Percentiles rank a stretch among this genome's conserved stretches.
Conservation (phyloP, 2,113 vertebrate genomes). For the Pelecanoides urinatrix region DNA sequence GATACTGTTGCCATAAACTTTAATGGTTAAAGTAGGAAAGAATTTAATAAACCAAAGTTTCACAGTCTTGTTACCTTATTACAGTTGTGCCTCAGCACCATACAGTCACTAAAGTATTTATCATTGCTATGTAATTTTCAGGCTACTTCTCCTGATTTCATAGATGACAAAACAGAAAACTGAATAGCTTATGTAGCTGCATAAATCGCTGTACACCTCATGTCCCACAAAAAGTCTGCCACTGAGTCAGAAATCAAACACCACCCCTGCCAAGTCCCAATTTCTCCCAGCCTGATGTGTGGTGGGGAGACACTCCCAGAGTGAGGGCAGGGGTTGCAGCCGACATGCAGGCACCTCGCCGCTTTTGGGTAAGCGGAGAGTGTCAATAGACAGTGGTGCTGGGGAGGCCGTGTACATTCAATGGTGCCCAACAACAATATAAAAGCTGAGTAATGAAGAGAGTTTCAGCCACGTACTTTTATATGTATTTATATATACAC, state of each 20-base stretch:
- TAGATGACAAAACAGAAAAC: not conserved
- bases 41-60: not conserved
- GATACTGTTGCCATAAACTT: not conserved
- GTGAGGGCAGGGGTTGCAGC: not conserved
- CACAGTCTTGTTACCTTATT: not conserved
- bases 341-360: accelerated
- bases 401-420: not conserved
- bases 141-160: not conserved
- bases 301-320: not conserved
- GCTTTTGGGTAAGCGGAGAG: not conserved
- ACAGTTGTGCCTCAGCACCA: not conserved
- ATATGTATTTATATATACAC: not conserved
- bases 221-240: not conserved
- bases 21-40: not conserved
- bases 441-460: not conserved
- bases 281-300: not conserved
- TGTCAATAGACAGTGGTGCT: not conserved
- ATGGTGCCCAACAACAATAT: not conserved
- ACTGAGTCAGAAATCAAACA: not conserved
- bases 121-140: not conserved
- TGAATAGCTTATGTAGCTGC: not conserved
- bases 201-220: not conserved
- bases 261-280: not conserved
- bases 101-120: not conserved
- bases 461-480: not conserved